phyloP scores from a whole-genome alignment of 2,888 invertebrate genomes.

The Lissocephala sabroskyi region DNA sequence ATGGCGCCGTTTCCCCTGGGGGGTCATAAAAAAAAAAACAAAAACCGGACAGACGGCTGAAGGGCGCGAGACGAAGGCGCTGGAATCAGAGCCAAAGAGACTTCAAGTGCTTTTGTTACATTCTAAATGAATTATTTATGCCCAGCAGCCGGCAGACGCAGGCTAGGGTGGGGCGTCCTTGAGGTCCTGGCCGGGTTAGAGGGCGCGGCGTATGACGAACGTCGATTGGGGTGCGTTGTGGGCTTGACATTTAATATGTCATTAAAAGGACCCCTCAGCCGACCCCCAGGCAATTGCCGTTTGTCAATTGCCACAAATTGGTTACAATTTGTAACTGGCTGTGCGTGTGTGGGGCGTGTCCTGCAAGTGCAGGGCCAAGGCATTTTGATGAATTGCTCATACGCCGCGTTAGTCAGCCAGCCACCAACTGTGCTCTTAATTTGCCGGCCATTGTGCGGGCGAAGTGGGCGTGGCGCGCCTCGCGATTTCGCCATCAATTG shows the following conservation, averaged over 20 bases:
- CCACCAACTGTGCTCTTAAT: too few relatives aligned
- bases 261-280: conserved; percentile 18
- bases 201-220: background rate
- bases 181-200: too few relatives aligned
- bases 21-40: conserved; percentile 40
- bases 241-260: conserved; percentile 33
- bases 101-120: conserved; percentile 24
- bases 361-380: background rate
- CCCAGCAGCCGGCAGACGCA: too few relatives aligned
- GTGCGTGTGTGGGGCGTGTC: background rate
- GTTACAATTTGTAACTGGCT: conserved; percentile 15
- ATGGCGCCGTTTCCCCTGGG: conserved; percentile 51
- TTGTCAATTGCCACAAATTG: conserved; percentile 30
- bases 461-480: too few relatives aligned
- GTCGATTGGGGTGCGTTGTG: conserved; percentile 28
- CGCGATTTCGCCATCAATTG: too few relatives aligned
- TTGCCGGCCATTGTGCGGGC: too few relatives aligned
- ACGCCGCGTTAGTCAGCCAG: conserved; percentile 10
- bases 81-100: conserved; percentile 20
- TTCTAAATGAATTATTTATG: conserved; percentile 51
- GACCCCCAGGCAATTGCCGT: background rate
- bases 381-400: conserved; percentile 16
- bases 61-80: background rate
- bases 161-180: too few relatives aligned
- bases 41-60: background rate